Evolutionary conservation across 2,797 vertebrate genomes (phyloP), one percentile per base, ranked within the genome.

Genomic region (Pantherophis vulpinus): DNA sequence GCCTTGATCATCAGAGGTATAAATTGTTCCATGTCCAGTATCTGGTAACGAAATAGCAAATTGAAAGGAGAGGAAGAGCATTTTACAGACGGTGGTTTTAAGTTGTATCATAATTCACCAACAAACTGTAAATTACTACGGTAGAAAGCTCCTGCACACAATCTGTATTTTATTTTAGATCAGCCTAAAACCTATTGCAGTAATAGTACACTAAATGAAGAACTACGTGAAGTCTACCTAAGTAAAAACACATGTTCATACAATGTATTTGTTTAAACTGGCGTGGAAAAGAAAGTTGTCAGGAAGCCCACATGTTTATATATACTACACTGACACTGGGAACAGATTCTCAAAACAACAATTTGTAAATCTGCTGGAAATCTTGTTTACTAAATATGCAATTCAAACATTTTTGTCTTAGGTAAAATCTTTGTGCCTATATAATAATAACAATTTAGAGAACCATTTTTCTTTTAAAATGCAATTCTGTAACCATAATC

Each of bases 1-100:
- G 66, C 99, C 99, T 2, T 98, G 98, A 95, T 99, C 98, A 2
- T 99, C 99, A 0, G 99, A 99, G 59, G 98, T 99, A 89, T 99
- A 99, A 96, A 99, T 98, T 94, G 99, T 99, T 66, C 99, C 99
- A 93, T 98, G 98, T 0, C 98, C 98, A 0, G 98, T 98, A 95
- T 99, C 99, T 99, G 97, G 51, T 58, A 79, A 83, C 32, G 94
- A 90, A 79, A 55, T 10, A 56, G 2, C 0, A 91, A 59, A 87
- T 51, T 79, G 56, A 42, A 29, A 37, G 55, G 2, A 13, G 47
- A 74, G 14, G 5, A 42, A 59, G 54, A 90, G 16, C 2, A 9
- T 59, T 37, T 86, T 42, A 59, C 37, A 25, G 37, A 88, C 59
- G 3, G 47, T 20, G 27, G 8, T 29, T 74, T 55, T 58, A 55